Conservation (phyloP, 2,113 vertebrate genomes). For the Periophthalmus modestus region DNA sequence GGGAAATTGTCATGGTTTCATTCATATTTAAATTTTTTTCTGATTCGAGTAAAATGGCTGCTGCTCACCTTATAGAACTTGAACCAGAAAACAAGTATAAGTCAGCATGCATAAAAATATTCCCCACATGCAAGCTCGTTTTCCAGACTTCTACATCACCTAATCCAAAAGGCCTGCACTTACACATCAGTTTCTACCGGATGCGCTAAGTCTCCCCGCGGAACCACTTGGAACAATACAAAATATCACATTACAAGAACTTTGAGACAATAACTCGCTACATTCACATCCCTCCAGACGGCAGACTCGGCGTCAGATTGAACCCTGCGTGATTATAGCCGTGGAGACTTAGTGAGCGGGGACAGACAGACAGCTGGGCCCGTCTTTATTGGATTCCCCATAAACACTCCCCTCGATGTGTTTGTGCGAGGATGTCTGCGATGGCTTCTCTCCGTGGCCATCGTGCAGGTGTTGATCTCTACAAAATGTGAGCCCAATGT, state of each 20-base stretch:
- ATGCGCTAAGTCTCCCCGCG: not conserved
- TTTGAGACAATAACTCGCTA: not conserved
- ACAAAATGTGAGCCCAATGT: slow-evolving; percentile 34
- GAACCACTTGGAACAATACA: not conserved
- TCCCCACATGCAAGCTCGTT: not conserved
- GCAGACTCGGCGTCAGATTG: slow-evolving; percentile 9
- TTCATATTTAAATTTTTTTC: too few relatives aligned
- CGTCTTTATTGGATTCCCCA: slow-evolving; percentile 55
- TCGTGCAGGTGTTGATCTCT: slow-evolving; percentile 55
- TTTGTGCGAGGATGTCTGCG: slow-evolving; percentile 42
- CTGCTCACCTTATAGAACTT: too few relatives aligned
- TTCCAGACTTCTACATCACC: not conserved
- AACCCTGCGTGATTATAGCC: slow-evolving; percentile 29
- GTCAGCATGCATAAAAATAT: not conserved
- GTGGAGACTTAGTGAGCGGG: slow-evolving; percentile 13
- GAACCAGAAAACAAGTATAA: not conserved
- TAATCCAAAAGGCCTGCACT: not conserved
- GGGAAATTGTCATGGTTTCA: too few relatives aligned
- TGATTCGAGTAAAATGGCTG: too few relatives aligned
- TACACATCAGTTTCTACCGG: not conserved
- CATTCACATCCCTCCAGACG: slow-evolving; percentile 5
- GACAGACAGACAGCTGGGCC: slow-evolving; percentile 49
- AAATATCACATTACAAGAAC: not conserved
- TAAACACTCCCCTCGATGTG: slow-evolving; percentile 42
- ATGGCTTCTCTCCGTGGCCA: slow-evolving; percentile 25